Percentiles rank a stretch among this genome's conserved stretches.
phyloP scores from a whole-genome alignment of 2,888 invertebrate species.

The Brenthis daphne region DNA sequence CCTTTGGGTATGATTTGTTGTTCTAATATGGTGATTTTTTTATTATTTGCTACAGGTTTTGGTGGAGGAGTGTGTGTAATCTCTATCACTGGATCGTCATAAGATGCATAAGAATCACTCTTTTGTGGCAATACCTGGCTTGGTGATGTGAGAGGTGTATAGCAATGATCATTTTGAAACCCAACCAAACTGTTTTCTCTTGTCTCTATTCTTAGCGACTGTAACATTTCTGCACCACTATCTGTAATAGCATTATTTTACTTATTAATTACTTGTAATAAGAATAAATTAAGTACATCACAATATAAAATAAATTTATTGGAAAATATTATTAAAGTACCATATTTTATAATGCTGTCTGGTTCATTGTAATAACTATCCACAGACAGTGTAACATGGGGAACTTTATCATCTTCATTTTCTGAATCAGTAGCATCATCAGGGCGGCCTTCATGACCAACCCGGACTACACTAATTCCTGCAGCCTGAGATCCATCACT shows the following conservation, averaged over 20 bases:
- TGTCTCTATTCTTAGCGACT: slow-evolving; percentile 74
- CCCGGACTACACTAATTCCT: slow-evolving; percentile 84
- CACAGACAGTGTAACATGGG: slow-evolving; percentile 84
- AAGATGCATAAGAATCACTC: slow-evolving; percentile 59
- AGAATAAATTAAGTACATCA: background rate
- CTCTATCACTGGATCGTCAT: slow-evolving; percentile 73
- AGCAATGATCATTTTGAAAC: slow-evolving; percentile 91
- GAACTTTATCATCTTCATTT: slow-evolving; percentile 82
- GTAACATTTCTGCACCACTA: slow-evolving; percentile 79
- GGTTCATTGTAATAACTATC: slow-evolving; percentile 85
- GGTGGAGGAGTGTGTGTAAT: slow-evolving; percentile 71
- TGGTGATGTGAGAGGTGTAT: slow-evolving; percentile 87
- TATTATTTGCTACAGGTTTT: slow-evolving; percentile 68
- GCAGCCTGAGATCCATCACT: slow-evolving; percentile 81
- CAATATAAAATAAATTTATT: background rate
- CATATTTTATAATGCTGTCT: slow-evolving; percentile 78
- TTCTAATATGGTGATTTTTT: slow-evolving; percentile 77
- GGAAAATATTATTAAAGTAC: slow-evolving; percentile 46
- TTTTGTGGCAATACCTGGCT: slow-evolving; percentile 72
- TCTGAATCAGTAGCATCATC: slow-evolving; percentile 83
- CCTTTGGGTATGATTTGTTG: slow-evolving; percentile 78
- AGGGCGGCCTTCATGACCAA: slow-evolving; percentile 77
- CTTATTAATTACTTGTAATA: background rate
- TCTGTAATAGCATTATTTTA: slow-evolving; percentile 52
- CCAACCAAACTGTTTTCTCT: slow-evolving; percentile 82